phyloP scores from a whole-genome alignment of 2,113 vertebrate genomes.

The Addax nasomaculatus region DNA sequence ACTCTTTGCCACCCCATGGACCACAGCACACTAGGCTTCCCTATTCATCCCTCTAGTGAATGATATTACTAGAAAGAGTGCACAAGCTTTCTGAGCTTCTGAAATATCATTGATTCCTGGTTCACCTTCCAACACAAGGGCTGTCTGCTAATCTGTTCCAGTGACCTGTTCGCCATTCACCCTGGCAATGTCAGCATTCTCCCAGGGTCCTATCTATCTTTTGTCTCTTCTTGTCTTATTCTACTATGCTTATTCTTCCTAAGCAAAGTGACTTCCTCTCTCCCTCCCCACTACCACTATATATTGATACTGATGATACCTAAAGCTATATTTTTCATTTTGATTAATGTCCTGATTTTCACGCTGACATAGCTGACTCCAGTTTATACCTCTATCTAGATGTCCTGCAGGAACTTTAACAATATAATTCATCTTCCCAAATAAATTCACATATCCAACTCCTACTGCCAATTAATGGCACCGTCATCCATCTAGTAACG shows the following conservation, averaged over 20 bases:
- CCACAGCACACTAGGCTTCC: not conserved
- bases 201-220: not conserved
- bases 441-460: not conserved
- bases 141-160: not conserved
- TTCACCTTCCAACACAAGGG: not conserved
- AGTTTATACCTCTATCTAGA: not conserved
- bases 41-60: not conserved
- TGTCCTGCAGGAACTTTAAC: not conserved
- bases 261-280: not conserved
- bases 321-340: slow-evolving; percentile 8
- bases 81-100: not conserved
- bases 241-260: not conserved
- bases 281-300: not conserved
- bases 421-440: slow-evolving; percentile 18
- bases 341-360: not conserved
- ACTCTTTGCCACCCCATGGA: not conserved
- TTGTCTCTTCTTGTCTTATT: not conserved
- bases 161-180: not conserved
- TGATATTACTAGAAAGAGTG: not conserved
- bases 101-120: not conserved
- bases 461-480: slow-evolving; percentile 5
- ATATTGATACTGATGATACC: not conserved
- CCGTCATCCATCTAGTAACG: not conserved
- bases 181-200: not conserved
- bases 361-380: not conserved